Percentiles rank a stretch among this genome's conserved stretches.
Evolutionary conservation across 2,888 invertebrate species (phyloP).

Genomic region (Aleiodes testaceus): DNA sequence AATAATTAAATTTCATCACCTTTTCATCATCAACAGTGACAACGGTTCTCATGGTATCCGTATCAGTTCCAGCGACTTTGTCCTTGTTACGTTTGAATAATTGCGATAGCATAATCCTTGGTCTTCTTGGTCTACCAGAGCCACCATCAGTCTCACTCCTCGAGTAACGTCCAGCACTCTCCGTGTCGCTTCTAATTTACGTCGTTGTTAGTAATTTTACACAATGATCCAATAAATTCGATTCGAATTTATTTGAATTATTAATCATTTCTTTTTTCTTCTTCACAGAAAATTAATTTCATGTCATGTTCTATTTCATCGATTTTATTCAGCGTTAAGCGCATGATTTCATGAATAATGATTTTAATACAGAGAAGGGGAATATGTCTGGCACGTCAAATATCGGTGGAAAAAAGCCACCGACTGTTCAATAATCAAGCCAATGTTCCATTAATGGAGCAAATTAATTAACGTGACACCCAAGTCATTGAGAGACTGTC

Average conservation of each 20-base stretch:
- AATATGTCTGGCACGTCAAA: conserved; percentile 6
- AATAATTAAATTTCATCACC: too few relatives aligned
- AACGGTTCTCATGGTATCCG: conserved; percentile 69
- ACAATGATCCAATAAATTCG: background rate
- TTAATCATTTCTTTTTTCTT: conserved; percentile 24
- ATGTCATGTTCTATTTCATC: background rate
- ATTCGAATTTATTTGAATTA: conserved; percentile 20
- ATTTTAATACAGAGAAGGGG: background rate
- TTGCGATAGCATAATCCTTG: conserved; percentile 67
- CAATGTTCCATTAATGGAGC: conserved; percentile 17
- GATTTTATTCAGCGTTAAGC: conserved; percentile 1
- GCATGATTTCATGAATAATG: conserved; percentile 30
- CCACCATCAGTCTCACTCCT: conserved; percentile 68
- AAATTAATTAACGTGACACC: conserved; percentile 18
- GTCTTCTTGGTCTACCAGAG: conserved; percentile 58
- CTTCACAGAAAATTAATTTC: conserved; percentile 2
- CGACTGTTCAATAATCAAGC: conserved; percentile 6
- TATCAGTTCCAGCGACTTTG: conserved; percentile 71
- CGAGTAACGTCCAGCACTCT: conserved; percentile 76
- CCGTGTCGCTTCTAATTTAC: conserved; percentile 78
- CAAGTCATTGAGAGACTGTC: background rate
- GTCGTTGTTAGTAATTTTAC: conserved; percentile 21
- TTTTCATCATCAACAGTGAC: conserved; percentile 70
- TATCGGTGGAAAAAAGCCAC: background rate
- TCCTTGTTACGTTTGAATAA: conserved; percentile 73